Percentiles rank a stretch among this genome's conserved stretches.
Evolutionary conservation across 2,888 invertebrate genomes (phyloP).

Genomic region (Drosophila anomelani): DNA sequence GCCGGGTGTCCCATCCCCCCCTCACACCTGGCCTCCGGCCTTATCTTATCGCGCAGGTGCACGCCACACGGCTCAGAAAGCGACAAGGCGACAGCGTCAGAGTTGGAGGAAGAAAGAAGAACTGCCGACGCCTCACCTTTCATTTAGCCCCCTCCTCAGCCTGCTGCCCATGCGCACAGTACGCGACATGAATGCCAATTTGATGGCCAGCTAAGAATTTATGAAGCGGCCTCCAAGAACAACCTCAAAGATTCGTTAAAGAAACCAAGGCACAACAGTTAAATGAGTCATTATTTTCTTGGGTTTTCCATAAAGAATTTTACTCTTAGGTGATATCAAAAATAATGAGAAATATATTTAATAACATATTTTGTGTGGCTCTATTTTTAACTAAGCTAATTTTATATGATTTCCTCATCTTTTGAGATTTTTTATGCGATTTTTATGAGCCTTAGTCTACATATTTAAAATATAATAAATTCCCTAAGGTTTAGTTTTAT

Average conservation of each 20-base stretch:
- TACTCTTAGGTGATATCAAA: background rate
- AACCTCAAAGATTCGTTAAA: constrained; percentile 13
- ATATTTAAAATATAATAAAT: background rate
- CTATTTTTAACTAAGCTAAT: background rate
- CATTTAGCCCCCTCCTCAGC: constrained; percentile 8
- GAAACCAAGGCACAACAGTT: background rate
- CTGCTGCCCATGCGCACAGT: constrained; percentile 56
- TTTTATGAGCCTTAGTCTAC: background rate
- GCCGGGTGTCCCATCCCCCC: constrained; percentile 25
- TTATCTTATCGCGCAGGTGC: constrained; percentile 78
- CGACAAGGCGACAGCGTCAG: constrained; percentile 52
- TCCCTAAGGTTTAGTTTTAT: background rate
- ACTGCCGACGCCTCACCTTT: constrained; percentile 20
- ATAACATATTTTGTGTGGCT: background rate
- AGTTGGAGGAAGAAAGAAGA: constrained; percentile 34
- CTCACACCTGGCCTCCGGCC: constrained; percentile 49
- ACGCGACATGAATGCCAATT: constrained; percentile 64
- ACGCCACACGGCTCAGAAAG: constrained; percentile 62
- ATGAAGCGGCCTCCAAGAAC: constrained; percentile 54
- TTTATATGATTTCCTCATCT: background rate
- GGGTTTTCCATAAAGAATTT: background rate
- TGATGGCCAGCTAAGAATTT: constrained; percentile 56
- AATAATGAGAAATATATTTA: background rate
- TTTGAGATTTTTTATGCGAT: background rate
- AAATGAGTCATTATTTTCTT: constrained; percentile 21